Base-by-base conservation (phyloP, 2,888 invertebrate species). In the Ormyrus thymus region DNA sequence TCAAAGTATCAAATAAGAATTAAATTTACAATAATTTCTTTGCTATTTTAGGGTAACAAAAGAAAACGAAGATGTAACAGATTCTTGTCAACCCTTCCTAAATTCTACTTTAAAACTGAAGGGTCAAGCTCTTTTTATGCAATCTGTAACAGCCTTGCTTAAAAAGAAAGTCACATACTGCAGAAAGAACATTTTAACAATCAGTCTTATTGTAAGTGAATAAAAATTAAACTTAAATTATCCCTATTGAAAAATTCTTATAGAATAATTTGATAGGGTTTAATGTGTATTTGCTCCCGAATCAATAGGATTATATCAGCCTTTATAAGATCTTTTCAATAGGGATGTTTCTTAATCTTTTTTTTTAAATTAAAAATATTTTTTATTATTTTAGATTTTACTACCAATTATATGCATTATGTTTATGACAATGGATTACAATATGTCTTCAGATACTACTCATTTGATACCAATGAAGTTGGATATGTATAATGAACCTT, bases 161-260 rank as follows among this genome's bases (percentile, higher is more conserved):
- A 71, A 82, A 2, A 91, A 91, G 82, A 90, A 90, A 84, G 64
- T 86, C 0, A 81, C 85, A 2, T 91, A 88, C 69, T 86, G 88
- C 0, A 82, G 78, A 2, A 87, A 89, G 78, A 90, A 89, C 84
- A 82, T 86, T 56, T 75, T 84, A 50, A 84, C 83, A 6, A 81
- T 86, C 48, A 74, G 88, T n/a, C 74, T 88, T 6, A 89, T 86
- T 77, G 88, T 89, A 83, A 80, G 86, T 84, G 80, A 56, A 45
- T 53, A 29, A 29, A 29, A 4, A 29, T 29, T 29, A 29, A 29
- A 29, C 29, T 29, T 29, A 29, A 29, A 29, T 4, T 29, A 29
- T n/a, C n/a, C n/a, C n/a, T n/a, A n/a, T n/a, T n/a, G n/a, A n/a
- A n/a, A n/a, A n/a, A n/a, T n/a, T n/a, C n/a, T n/a, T n/a, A n/a